Evolutionary conservation across 1,140 invertebrate species (phyloP).

Genomic region (Brachionus plicatilis): DNA sequence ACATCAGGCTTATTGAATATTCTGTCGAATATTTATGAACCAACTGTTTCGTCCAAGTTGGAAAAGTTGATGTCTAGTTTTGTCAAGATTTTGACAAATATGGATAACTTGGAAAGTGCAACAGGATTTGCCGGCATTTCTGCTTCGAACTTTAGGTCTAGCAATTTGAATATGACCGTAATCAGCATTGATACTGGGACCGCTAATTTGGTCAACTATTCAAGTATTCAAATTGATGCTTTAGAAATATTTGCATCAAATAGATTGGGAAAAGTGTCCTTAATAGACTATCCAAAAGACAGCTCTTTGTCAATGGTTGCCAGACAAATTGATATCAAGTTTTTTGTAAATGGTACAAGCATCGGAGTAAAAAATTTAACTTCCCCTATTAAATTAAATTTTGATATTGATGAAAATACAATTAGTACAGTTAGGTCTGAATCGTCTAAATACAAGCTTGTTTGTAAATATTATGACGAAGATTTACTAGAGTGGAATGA

Average conservation of each 20-base stretch:
- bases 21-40: not conserved
- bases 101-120: not conserved
- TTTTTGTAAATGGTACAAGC: not conserved
- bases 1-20: conserved; percentile 13
- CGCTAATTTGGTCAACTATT: not conserved
- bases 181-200: not conserved
- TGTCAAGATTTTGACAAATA: not conserved
- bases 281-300: conserved; percentile 5
- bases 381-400: not conserved
- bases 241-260: not conserved
- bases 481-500: not conserved
- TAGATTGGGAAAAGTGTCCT: not conserved
- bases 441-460: not conserved
- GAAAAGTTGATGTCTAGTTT: not conserved
- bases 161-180: not conserved
- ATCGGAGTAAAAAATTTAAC: not conserved
- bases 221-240: not conserved
- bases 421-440: not conserved
- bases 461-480: conserved; percentile 26
- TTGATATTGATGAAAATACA: conserved; percentile 20
- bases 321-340: conserved; percentile 16
- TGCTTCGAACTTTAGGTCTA: not conserved
- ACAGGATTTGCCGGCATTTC: not conserved
- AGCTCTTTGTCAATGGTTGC: not conserved
- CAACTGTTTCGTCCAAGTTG: not conserved